Conservation (phyloP, 2,888 invertebrate genomes). For the Cepaea hortensis region DNA sequence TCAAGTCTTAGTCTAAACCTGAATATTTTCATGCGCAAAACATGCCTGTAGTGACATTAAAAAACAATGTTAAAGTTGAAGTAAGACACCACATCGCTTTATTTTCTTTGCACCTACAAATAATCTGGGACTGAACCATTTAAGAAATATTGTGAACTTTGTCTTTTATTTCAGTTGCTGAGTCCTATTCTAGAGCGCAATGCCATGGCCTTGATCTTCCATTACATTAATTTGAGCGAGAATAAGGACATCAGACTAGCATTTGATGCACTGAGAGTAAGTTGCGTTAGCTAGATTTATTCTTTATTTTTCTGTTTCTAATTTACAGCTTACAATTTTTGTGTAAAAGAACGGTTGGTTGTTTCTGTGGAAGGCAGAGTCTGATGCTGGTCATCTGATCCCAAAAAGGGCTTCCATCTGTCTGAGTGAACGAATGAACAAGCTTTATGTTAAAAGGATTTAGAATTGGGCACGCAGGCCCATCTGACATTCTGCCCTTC, state of each 20-base stretch:
- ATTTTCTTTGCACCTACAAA: neutral
- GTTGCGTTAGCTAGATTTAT: constrained; percentile 4
- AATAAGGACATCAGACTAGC: constrained; percentile 93
- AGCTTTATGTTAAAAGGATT: no score
- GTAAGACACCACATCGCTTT: neutral
- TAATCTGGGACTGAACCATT: neutral
- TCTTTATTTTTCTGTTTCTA: neutral
- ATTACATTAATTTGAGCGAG: constrained; percentile 91
- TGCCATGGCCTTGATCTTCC: constrained; percentile 91
- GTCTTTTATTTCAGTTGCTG: constrained; percentile 82
- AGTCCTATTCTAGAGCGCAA: constrained; percentile 94
- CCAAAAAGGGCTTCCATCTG: no score
- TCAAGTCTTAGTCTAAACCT: no score
- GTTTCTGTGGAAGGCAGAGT: no score
- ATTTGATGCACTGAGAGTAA: constrained; percentile 90
- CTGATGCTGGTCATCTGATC: no score
- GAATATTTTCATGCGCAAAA: no score
- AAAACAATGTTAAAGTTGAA: no score
- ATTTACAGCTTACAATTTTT: neutral
- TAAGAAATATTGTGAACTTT: neutral
- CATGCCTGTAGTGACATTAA: no score
- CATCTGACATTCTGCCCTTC: no score
- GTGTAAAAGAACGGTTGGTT: no score
- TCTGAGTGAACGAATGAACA: no score
- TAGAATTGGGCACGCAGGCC: no score